Percentiles rank a stretch among this genome's conserved stretches.
Conservation (phyloP, 2,113 vertebrate species). For the Leptocoma aspasia region DNA sequence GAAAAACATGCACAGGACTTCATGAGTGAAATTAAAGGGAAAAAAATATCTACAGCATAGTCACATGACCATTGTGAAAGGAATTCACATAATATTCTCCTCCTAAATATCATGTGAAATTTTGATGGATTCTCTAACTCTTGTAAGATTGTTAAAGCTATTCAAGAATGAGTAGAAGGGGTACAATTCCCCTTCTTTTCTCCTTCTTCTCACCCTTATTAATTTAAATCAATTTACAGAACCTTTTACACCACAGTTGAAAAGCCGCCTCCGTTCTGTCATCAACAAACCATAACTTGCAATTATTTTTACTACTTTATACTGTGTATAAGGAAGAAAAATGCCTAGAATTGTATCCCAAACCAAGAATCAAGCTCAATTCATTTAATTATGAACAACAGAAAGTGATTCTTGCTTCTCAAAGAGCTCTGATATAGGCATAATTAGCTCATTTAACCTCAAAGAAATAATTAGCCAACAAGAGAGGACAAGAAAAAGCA, state of each 20-base stretch:
- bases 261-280: neutral
- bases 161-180: neutral
- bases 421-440: conserved; percentile 22
- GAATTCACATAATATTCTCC: neutral
- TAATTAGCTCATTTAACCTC: conserved; percentile 61
- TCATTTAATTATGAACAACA: conserved; percentile 29
- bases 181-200: conserved; percentile 1
- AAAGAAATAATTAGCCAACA: conserved; percentile 49
- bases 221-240: conserved; percentile 51
- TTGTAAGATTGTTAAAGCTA: neutral
- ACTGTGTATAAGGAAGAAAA: neutral
- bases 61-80: neutral
- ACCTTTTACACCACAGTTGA: neutral
- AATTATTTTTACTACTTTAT: conserved; percentile 47
- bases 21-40: conserved; percentile 19
- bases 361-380: conserved; percentile 27
- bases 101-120: conserved; percentile 3
- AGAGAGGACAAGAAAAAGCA: neutral
- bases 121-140: neutral
- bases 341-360: neutral
- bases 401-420: conserved; percentile 25
- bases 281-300: neutral
- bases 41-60: neutral
- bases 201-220: neutral
- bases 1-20: neutral